A percentile compares a stretch with the other conserved stretches of the same genome.
phyloP scores from a whole-genome alignment of 2,797 vertebrate species.

The Hydrocynus forskahlii region DNA sequence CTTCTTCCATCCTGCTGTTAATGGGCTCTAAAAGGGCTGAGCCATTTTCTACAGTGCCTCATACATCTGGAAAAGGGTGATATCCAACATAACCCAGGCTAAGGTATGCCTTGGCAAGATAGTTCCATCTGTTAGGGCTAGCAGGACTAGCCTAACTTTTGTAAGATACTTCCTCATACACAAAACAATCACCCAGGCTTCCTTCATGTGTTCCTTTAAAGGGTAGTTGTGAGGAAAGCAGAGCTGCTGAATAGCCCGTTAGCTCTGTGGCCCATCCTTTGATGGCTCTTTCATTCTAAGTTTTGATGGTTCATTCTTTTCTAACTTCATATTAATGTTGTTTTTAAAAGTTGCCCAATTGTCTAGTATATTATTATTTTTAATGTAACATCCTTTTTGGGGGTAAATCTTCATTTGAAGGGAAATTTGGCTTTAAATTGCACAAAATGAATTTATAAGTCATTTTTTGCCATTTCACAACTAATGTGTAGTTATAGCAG shows the following conservation, averaged over 20 bases:
- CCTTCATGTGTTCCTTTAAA: constrained; percentile 10
- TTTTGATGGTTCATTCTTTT: no score
- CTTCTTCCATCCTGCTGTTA: constrained; percentile 52
- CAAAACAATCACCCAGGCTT: constrained; percentile 35
- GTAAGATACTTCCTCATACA: constrained; percentile 27
- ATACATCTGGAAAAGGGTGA: constrained; percentile 34
- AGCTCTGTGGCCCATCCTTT: neutral
- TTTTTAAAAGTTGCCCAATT: no score
- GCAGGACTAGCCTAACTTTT: neutral
- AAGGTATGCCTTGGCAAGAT: constrained; percentile 9
- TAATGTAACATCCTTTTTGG: no score
- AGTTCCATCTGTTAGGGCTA: neutral
- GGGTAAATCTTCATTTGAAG: no score
- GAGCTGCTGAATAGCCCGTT: neutral
- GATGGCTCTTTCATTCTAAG: no score
- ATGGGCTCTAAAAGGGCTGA: constrained; percentile 40
- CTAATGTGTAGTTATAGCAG: no score
- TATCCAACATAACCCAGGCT: neutral
- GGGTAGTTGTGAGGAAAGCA: neutral
- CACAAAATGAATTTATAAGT: no score
- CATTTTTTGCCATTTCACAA: no score
- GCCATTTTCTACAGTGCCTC: constrained; percentile 5
- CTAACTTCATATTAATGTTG: no score
- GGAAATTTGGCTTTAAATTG: no score
- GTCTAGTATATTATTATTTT: no score